Conservation (phyloP, 2,113 vertebrate genomes). For the Neomonachus schauinslandi region DNA sequence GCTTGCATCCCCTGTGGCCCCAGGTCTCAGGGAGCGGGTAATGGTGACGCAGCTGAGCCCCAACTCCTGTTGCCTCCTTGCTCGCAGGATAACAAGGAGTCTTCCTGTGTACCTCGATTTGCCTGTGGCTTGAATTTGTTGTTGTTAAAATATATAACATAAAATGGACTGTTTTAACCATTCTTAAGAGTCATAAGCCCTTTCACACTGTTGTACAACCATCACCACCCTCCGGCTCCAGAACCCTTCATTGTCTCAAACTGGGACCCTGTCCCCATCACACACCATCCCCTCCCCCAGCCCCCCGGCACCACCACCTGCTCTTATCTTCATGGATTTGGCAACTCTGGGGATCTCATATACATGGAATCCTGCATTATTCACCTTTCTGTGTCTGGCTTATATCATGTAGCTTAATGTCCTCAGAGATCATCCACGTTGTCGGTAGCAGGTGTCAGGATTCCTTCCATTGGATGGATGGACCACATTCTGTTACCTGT, state of each 20-base stretch:
- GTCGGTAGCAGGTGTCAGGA: not conserved
- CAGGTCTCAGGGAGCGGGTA: fast-evolving
- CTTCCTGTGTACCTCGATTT: not conserved
- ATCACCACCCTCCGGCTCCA: not conserved
- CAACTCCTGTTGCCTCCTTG: not conserved
- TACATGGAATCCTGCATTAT: too few relatives aligned
- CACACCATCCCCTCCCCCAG: not conserved
- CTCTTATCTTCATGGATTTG: not conserved
- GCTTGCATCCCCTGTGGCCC: fast-evolving
- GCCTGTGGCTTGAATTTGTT: not conserved
- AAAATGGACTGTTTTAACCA: not conserved
- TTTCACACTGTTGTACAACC: not conserved
- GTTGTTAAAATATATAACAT: not conserved
- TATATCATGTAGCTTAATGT: not conserved
- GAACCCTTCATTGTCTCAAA: not conserved
- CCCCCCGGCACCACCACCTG: not conserved
- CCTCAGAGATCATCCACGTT: not conserved
- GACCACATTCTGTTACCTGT: not conserved
- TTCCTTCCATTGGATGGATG: not conserved
- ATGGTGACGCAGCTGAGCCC: not conserved
- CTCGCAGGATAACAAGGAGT: not conserved
- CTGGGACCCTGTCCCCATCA: not conserved
- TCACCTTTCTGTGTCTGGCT: not conserved
- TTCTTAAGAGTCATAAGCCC: not conserved
- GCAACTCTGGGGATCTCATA: not conserved